phyloP scores from a whole-genome alignment of 1,140 invertebrate genomes.

The Brachystomella parvula region DNA sequence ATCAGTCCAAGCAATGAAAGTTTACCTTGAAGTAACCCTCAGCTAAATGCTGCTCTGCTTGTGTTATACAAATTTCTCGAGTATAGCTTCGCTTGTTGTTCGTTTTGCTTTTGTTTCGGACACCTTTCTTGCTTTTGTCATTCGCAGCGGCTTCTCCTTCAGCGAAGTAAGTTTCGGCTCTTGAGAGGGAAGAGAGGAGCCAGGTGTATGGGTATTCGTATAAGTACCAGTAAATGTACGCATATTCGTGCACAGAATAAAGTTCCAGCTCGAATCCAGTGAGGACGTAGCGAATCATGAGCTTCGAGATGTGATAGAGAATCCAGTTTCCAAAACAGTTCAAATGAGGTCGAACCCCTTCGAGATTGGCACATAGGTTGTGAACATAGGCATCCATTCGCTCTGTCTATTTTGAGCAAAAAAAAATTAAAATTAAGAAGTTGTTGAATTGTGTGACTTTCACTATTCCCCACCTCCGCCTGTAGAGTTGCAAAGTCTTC shows the following conservation, averaged over 20 bases:
- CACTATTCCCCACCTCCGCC: conserved; percentile 62
- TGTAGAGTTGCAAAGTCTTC: conserved; percentile 85
- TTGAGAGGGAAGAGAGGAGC: conserved; percentile 77
- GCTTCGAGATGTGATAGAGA: conserved; percentile 84
- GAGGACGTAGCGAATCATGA: conserved; percentile 92
- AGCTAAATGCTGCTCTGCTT: conserved; percentile 86
- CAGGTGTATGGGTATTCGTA: conserved; percentile 92
- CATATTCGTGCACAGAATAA: conserved; percentile 86
- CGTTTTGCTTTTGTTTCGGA: conserved; percentile 45
- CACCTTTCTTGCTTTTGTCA: conserved; percentile 37
- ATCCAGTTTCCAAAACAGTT: conserved; percentile 94
- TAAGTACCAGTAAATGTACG: conserved; percentile 93
- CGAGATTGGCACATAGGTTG: conserved; percentile 58
- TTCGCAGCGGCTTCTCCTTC: conserved; percentile 58
- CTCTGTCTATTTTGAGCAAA: conserved; percentile 67
- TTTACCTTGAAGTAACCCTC: conserved; percentile 87
- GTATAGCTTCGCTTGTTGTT: conserved; percentile 63
- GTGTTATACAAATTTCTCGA: conserved; percentile 73
- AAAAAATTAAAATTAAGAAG: conserved; percentile 21
- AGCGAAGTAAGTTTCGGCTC: conserved; percentile 74
- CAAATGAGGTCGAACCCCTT: conserved; percentile 61
- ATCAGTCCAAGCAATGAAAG: neutral
- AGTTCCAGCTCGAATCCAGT: conserved; percentile 91
- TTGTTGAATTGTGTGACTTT: conserved; percentile 5
- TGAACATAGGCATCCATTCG: conserved; percentile 78